Evolutionary conservation across 92 coral and sea anemone species (phyloP), one percentile per base, ranked within the genome.

Genomic region (Galaxea fascicularis): DNA sequence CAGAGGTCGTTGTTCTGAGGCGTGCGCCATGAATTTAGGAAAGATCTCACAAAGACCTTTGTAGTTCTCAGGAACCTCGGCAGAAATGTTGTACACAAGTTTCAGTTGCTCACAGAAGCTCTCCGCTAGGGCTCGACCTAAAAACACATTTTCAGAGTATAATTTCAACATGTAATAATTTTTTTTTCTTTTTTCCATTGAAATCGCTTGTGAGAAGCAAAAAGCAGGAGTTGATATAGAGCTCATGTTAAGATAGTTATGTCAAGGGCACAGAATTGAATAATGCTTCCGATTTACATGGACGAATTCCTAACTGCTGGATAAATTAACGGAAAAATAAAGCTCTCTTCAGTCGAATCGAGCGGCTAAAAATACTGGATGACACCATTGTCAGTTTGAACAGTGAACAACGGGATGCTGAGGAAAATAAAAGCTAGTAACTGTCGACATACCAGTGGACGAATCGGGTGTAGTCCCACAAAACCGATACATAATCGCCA

Each of bases 391-490:
- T 14, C n/a, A n/a, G n/a, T n/a, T 35, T 35, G 2, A 35, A 35
- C 41, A 6, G 41, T 35, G 6, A 28, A 6, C 72, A 66, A 66
- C 8, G 14, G 30, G 72, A 5, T 17, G 15, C 20, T 4, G 13
- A 14, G 39, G 45, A 15, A 12, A 65, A 7, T 12, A 66, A 20
- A 26, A 3, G 12, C 5, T 29, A 35, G 4, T 3, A 49, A 47
- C 46, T 26, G 1, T 3, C 0, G 1, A 24, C 44, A 25, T 79
- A 79, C 84, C 93, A n/a, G 93, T 90, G 11, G 93, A 90, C 28
- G 87, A 79, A 67, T 80, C 74, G 3, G 93, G 93, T 20, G 90
- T 85, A 4, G 90, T 90, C 15, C 93, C 93, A 74, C 87, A 90
- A 52, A 90, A 90, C 62, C 93, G 84, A 70, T 85, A 90, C 90